These are phyloP conservation scores for Chiroxiphia lanceolata DNA, from an alignment of 2,797 vertebrate genomes.

Conservation along the genomic window DNA sequence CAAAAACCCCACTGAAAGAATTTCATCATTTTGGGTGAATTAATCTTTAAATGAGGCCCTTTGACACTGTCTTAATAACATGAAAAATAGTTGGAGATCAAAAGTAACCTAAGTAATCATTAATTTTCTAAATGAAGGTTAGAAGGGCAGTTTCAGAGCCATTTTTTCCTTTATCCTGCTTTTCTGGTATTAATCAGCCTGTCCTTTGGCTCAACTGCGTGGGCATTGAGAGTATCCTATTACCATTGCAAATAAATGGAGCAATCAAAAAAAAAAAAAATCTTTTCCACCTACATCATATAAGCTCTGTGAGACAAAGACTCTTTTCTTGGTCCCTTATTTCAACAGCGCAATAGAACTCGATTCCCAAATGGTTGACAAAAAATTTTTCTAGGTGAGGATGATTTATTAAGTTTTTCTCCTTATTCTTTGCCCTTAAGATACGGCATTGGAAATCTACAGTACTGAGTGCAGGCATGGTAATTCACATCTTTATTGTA, in stretches of 20 bases:
- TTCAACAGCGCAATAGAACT: not conserved
- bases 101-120: not conserved
- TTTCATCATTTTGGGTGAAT: not conserved
- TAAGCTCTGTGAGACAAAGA: not conserved
- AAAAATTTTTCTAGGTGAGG: not conserved
- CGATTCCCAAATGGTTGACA: not conserved
- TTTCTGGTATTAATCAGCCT: constrained; percentile 7
- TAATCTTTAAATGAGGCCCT: not conserved
- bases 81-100: constrained; percentile 16
- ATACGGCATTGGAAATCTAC: not conserved
- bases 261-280: not conserved
- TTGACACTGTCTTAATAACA: not conserved
- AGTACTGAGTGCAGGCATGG: not conserved
- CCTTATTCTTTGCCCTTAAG: not conserved
- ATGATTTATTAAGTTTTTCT: not conserved
- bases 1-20: not conserved
- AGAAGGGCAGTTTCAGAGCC: not conserved
- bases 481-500: not conserved
- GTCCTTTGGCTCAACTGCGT: constrained; percentile 1
- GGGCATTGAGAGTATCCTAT: not conserved
- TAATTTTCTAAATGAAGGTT: not conserved
- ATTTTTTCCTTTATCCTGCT: not conserved
- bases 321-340: not conserved
- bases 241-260: not conserved
- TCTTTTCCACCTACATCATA: not conserved